Base-by-base conservation (phyloP, 2,888 invertebrate species). In the Autographa pulchrina region DNA sequence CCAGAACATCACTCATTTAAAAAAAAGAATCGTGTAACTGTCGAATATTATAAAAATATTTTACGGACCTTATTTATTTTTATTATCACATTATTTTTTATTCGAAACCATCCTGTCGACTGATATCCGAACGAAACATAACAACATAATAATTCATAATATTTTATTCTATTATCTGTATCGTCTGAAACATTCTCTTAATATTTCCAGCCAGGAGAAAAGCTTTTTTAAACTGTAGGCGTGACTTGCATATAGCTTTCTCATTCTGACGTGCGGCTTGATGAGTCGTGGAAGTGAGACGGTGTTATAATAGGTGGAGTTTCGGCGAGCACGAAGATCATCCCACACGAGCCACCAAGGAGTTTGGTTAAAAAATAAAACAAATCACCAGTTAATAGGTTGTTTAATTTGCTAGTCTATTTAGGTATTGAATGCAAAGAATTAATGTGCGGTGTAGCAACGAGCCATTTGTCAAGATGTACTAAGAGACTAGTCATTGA, bases 341-440 rank as follows among this genome's bases (percentile, higher is more conserved):
- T 84, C 92, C 92, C 91, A 92, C 90, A 80, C 87, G 70, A 78
- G 80, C 69, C 79, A 79, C 80, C 68, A 70, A 81, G 85, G 85
- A 86, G 82, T 84, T 85, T 77, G 74, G 81, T 84, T 86, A 86
- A 86, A 88, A 90, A 89, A 87, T 85, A 89, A 87, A 86, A 91
- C 88, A 89, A 90, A 91, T 90, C 83, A 86, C 80, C 79, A 85
- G 86, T 75, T 91, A 89, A 90, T 88, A 88, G 88, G 73, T 86
- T 85, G 87, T 86, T 85, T 86, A 88, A 89, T 88, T 85, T 85
- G 84, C 75, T 76, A 75, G 68, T 84, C 83, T 84, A 84, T 84
- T 85, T 81, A 72, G 54, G 84, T 84, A 85, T 81, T 80, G 76
- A 83, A 81, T 85, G 83, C 83, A 73, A 79, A 75, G 79, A 69